A percentile compares a stretch with the other conserved stretches of the same genome.
phyloP scores from a whole-genome alignment of 2,888 invertebrate genomes.

The Chrysolina oricalcia region DNA sequence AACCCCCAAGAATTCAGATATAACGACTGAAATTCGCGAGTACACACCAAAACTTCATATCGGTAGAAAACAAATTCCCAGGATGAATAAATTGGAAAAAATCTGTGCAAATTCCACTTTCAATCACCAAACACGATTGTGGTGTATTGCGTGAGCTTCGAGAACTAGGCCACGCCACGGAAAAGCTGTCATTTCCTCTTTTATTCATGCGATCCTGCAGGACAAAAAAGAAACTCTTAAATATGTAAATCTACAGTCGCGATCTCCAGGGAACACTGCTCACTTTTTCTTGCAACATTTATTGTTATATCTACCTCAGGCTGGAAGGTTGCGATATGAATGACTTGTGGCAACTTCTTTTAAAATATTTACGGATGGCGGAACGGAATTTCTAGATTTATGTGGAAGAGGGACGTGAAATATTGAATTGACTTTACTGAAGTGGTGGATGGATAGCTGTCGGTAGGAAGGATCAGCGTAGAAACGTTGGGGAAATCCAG shows the following conservation, averaged over 20 bases:
- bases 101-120: not conserved
- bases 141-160: not conserved
- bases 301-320: slow-evolving; percentile 29
- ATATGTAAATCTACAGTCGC: slow-evolving; percentile 44
- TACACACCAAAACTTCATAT: too few relatives aligned
- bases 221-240: slow-evolving; percentile 38
- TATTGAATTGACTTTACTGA: not conserved
- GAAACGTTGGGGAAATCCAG: too few relatives aligned
- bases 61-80: not conserved
- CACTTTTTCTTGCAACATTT: slow-evolving; percentile 27
- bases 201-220: slow-evolving; percentile 8
- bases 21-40: too few relatives aligned
- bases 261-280: slow-evolving; percentile 35
- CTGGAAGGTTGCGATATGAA: slow-evolving; percentile 16
- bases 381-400: slow-evolving; percentile 25
- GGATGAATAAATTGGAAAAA: not conserved
- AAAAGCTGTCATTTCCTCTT: slow-evolving; percentile 8
- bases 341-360: slow-evolving; percentile 24
- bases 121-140: slow-evolving; percentile 6
- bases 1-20: too few relatives aligned
- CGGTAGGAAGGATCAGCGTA: too few relatives aligned
- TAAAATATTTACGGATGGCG: slow-evolving; percentile 27
- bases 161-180: not conserved
- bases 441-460: not conserved
- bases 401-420: not conserved